Percentiles rank a stretch among this genome's conserved stretches.
These are phyloP conservation scores for Caenorhabditis briggsae DNA, from an alignment of 1,140 invertebrate species.

Conservation along the genomic window DNA sequence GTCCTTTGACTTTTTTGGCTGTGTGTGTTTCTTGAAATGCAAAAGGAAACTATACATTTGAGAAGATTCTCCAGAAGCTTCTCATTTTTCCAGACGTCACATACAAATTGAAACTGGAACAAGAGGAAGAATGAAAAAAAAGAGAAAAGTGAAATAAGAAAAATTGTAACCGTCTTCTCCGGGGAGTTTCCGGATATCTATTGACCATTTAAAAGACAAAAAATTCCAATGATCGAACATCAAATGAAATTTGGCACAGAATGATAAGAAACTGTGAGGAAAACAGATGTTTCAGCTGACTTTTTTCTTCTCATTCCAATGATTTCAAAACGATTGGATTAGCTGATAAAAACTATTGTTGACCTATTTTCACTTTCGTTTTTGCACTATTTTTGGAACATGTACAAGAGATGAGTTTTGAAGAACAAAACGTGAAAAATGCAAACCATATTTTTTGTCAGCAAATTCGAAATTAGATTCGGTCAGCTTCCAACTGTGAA, in stretches of 20 bases:
- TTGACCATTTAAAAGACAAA: background rate
- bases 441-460: background rate
- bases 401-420: background rate
- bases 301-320: background rate
- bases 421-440: background rate
- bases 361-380: constrained; percentile 11
- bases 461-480: background rate
- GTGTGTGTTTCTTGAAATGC: background rate
- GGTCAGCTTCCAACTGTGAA: too few species aligned
- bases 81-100: background rate
- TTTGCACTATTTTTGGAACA: constrained; percentile 22
- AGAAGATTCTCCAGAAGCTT: background rate
- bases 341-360: background rate
- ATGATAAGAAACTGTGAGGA: background rate
- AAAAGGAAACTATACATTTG: constrained; percentile 19
- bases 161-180: constrained; percentile 33
- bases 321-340: background rate
- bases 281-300: constrained; percentile 13
- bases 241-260: background rate
- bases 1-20: background rate
- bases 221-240: background rate
- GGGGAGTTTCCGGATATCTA: background rate
- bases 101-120: background rate
- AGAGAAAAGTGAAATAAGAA: background rate
- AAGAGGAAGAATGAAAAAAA: background rate